These are phyloP conservation scores for Plodia interpunctella DNA, from an alignment of 1,140 invertebrate species.

Conservation along the genomic window DNA sequence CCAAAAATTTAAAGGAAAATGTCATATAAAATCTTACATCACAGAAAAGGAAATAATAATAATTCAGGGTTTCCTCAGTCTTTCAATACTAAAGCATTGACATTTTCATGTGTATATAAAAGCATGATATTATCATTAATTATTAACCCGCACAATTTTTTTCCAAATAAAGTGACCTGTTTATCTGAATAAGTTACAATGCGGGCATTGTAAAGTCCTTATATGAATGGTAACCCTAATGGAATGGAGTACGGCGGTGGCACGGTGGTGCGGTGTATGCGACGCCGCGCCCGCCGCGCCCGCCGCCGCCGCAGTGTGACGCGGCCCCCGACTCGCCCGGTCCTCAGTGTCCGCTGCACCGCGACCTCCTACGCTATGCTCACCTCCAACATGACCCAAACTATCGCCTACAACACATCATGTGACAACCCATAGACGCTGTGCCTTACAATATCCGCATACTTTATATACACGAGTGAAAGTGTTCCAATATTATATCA, in stretches of 20 bases:
- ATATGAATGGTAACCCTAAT: constrained; percentile 32
- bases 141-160: too few relatives aligned
- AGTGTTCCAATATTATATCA: constrained; percentile 5
- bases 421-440: constrained; percentile 29
- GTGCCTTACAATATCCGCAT: constrained; percentile 12
- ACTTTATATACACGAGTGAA: constrained; percentile 7
- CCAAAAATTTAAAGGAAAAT: too few relatives aligned
- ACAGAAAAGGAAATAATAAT: too few relatives aligned
- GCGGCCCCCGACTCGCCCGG: constrained; percentile 53
- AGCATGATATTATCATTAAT: too few relatives aligned
- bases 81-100: too few relatives aligned
- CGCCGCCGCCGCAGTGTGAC: constrained; percentile 59
- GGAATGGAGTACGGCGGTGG: constrained; percentile 42
- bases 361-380: constrained; percentile 32
- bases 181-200: too few relatives aligned
- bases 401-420: constrained; percentile 38
- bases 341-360: constrained; percentile 23
- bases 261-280: constrained; percentile 42
- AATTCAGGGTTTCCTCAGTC: too few relatives aligned
- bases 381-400: constrained; percentile 32
- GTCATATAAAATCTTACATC: too few relatives aligned
- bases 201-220: constrained; percentile 20
- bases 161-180: too few relatives aligned
- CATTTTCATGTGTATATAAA: too few relatives aligned
- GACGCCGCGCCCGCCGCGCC: constrained; percentile 20